Conservation (phyloP, 2,113 vertebrate species). For the Nesogale talazaci region DNA sequence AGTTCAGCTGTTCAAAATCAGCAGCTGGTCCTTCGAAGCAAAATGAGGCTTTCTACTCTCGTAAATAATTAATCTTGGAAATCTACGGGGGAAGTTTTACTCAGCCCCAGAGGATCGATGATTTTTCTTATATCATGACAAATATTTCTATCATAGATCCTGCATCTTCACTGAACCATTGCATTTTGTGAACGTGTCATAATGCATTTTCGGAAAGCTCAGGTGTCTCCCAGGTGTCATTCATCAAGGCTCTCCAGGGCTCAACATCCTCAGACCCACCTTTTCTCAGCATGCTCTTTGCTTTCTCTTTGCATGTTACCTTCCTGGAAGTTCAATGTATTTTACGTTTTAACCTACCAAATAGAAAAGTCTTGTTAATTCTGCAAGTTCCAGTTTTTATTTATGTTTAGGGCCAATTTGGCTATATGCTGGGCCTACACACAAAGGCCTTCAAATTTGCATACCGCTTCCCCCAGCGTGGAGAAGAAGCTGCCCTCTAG, state of each 20-base stretch:
- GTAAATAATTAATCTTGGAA: too few relatives aligned
- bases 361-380: conserved; percentile 27
- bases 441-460: neutral
- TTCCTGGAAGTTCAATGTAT: neutral
- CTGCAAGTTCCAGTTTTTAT: neutral
- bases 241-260: neutral
- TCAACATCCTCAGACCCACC: neutral
- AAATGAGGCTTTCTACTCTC: too few relatives aligned
- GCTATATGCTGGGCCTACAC: neutral
- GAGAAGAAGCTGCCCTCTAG: neutral
- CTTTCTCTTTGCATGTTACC: neutral
- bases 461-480: neutral
- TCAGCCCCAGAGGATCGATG: neutral
- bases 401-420: neutral
- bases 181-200: neutral
- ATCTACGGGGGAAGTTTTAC: too few relatives aligned
- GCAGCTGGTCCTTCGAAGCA: too few relatives aligned
- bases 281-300: conserved; percentile 11
- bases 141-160: neutral
- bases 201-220: neutral
- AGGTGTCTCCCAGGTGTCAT: neutral
- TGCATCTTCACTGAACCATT: neutral
- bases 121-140: neutral
- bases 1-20: too few relatives aligned
- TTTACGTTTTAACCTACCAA: conserved; percentile 6